Evolutionary conservation across 2,888 invertebrate species (phyloP), one percentile per base, ranked within the genome.

Genomic region (Muschampia plurimacula): DNA sequence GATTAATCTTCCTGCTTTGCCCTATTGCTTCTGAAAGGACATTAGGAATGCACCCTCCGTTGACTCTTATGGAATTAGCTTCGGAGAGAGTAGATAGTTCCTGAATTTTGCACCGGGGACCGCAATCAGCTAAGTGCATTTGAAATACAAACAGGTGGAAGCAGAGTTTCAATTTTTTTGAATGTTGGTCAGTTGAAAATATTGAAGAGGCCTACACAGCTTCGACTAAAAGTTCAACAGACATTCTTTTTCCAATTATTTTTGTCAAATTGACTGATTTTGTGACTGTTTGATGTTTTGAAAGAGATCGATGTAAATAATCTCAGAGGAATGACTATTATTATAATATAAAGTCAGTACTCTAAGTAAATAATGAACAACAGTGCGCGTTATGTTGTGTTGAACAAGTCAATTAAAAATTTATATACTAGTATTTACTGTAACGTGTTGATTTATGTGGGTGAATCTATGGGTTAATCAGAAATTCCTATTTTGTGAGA

Each of bases 31-130:
- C 55, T 46, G 44, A 59, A 70, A 65, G 55, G 55, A 72, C 82
- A 88, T 90, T 88, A 89, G 75, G 70, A 82, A 90, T 91, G 89
- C 90, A 90, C 90, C 91, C 91, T 83, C 83, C 77, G 80, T 79
- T 83, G 63, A 15, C 22, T 86, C 86, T 84, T 82, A 85, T 83
- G 81, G 81, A 87, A 90, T 90, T 89, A 87, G 85, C 83, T 76
- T 81, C 79, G 12, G 39, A 79, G 80, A 81, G 52, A 22, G 15
- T 2, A 52, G 77, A 79, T 79, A 76, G 77, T 80, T 80, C 76
- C 80, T 83, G 82, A 84, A 86, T 86, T 81, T 85, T 86, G 83
- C 82, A 85, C 83, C 73, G 82, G 81, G 76, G 77, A 72, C 79
- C 73, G 81, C 84, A 90, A 89, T 90, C 86, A 84, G 80, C 82